These are phyloP conservation scores for Gerris lacustris DNA, from an alignment of 2,888 invertebrate genomes.

Conservation along the genomic window DNA sequence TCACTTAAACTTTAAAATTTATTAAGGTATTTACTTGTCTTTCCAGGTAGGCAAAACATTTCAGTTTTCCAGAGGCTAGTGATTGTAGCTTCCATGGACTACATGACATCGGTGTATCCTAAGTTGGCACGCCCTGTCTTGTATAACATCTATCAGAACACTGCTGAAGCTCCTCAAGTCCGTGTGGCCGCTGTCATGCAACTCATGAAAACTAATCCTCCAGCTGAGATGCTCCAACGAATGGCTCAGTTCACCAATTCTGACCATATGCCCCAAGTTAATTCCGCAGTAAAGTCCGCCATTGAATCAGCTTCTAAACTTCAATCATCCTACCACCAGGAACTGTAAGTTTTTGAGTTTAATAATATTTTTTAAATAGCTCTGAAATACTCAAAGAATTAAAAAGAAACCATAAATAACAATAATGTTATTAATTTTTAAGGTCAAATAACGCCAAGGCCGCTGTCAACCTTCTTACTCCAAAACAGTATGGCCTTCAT, in stretches of 20 bases:
- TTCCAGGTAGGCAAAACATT: conserved; percentile 34
- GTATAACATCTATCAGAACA: conserved; percentile 54
- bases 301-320: conserved; percentile 36
- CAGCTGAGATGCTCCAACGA: conserved; percentile 50
- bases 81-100: conserved; percentile 48
- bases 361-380: no score
- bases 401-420: no score
- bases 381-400: no score
- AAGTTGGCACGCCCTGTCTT: conserved; percentile 45
- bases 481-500: conserved; percentile 28
- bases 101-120: conserved; percentile 43
- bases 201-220: conserved; percentile 49
- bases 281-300: conserved; percentile 49
- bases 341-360: conserved; percentile 40
- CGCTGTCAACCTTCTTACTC: conserved; percentile 40
- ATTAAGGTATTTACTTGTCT: no score
- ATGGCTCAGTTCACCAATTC: conserved; percentile 55
- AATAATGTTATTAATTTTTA: no score
- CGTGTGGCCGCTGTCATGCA: conserved; percentile 51
- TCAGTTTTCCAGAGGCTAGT: conserved; percentile 47
- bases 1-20: no score
- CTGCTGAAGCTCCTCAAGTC: conserved; percentile 51
- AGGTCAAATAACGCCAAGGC: conserved; percentile 42
- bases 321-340: conserved; percentile 35
- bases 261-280: conserved; percentile 51